Evolutionary conservation across 1,140 invertebrate genomes (phyloP), one percentile per base, ranked within the genome.

Genomic region (Conus ventricosus): DNA sequence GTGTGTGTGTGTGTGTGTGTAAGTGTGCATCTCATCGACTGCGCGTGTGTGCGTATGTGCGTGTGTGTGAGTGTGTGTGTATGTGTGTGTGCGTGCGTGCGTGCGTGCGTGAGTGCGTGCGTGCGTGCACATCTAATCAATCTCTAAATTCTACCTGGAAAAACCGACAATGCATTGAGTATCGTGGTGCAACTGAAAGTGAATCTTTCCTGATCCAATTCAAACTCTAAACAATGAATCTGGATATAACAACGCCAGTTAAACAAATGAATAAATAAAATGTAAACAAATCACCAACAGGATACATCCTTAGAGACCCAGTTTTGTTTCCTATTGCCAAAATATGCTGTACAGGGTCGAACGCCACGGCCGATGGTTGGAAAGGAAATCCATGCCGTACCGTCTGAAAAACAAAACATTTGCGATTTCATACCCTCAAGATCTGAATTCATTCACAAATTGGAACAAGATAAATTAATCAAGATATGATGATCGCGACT

Each of bases 361-460:
- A 99, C 81, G 99, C 99, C 95, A 99, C 96, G 75, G 98, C 98
- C 90, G 98, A 98, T 75, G 99, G 99, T 92, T 99, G 98, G 96
- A 98, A 98, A 89, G 99, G 99, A 96, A 99, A 99, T 92, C 99
- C 99, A 97, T 99, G 99, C 75, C 98, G 97, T 94, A 99, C 98
- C 92, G 98, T 99, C 98, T 99, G 97, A 27, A 97, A 97, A 89
- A 92, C 87, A 92, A 91, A 91, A 90, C 81, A n/a, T 84, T 13
- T 27, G 23, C 57, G 27, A 82, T 17, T 60, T 83, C 78, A 51
- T 51, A 71, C 86, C 55, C 20, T 27, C 53, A 63, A 71, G 55
- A 75, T 27, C 20, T 87, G 23, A 85, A 71, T 23, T 51, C 88
- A 27, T 39, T 85, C 84, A 27, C 51, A 86, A 23, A 71, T 17